Evolutionary conservation across 2,888 invertebrate species (phyloP), one percentile per base, ranked within the genome.

Genomic region (Phortica okadai): DNA sequence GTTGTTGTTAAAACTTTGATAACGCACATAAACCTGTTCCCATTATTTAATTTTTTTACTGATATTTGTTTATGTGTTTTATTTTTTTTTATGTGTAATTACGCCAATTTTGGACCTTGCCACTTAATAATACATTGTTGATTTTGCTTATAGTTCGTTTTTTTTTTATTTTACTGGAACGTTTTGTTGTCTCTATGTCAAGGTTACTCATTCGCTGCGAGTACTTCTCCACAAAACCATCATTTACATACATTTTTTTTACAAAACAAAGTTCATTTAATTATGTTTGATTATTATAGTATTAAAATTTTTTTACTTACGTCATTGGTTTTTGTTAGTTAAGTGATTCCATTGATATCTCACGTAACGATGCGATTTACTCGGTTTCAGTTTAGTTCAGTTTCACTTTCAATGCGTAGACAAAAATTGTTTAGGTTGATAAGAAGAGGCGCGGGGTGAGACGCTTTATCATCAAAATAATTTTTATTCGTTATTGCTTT

Each of bases 381-480:
- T 8, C 11, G 33, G 16, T n/a, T 45, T 44, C 42, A 16, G 2
- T n/a, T 42, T 6, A 41, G 33, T 33, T 33, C 3, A 66, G 16
- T 69, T 69, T 69, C 69, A 69, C 69, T 69, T 45, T 66, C 66
- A 66, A n/a, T 59, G 59, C 14, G 50, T 14, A 50, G 14, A 16
- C 7, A 21, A 62, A 62, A 16, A 1, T 16, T 33, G 33, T 33
- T 33, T 1, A 33, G 4, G 33, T 33, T 33, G 33, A 33, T 33
- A 33, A 33, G 33, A 33, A 33, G 33, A 33, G 33, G 33, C 33
- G 33, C 33, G 33, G 4, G 3, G 3, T 33, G 33, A 33, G 33
- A 33, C 16, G 59, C 59, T 62, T 62, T 25, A 25, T 62, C 62
- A 25, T 62, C 10, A 62, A 62, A 62, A 16, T 59, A 1, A 16